phyloP scores from a whole-genome alignment of 2,797 vertebrate genomes.

The Rachycentron canadum region DNA sequence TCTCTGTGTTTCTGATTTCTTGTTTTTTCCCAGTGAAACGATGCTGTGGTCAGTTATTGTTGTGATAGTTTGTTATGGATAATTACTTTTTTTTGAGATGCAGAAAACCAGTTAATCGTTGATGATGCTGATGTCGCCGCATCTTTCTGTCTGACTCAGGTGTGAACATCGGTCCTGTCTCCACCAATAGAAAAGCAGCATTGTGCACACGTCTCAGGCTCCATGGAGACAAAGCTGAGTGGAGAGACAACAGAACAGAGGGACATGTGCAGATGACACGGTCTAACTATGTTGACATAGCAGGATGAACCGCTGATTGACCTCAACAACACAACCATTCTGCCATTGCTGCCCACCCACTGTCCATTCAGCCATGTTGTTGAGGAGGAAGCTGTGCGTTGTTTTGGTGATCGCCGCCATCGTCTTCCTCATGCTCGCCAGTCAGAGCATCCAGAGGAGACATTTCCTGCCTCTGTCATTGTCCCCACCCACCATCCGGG shows the following conservation, averaged over 20 bases:
- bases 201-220: background rate
- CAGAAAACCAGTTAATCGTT: background rate
- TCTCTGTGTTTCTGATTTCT: background rate
- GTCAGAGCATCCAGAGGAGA: slow-evolving; percentile 75
- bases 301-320: slow-evolving; percentile 18
- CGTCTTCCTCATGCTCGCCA: slow-evolving; percentile 82
- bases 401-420: slow-evolving; percentile 57
- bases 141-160: slow-evolving; percentile 28
- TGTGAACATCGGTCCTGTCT: slow-evolving; percentile 1
- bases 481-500: slow-evolving; percentile 8
- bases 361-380: slow-evolving; percentile 62
- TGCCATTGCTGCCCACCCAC: background rate
- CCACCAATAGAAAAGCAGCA: slow-evolving; percentile 15
- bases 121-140: background rate
- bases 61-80: background rate
- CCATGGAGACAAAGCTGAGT: slow-evolving; percentile 36
- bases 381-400: slow-evolving; percentile 73
- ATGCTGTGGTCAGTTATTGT: background rate
- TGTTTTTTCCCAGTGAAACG: background rate
- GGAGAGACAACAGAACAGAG: background rate
- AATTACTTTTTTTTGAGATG: background rate
- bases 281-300: slow-evolving; percentile 43
- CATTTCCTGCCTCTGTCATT: slow-evolving; percentile 33
- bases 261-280: slow-evolving; percentile 46
- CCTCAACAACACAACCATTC: slow-evolving; percentile 7